Evolutionary conservation across 2,113 vertebrate species (phyloP), one percentile per base, ranked within the genome.

Genomic region (Vidua chalybeata): DNA sequence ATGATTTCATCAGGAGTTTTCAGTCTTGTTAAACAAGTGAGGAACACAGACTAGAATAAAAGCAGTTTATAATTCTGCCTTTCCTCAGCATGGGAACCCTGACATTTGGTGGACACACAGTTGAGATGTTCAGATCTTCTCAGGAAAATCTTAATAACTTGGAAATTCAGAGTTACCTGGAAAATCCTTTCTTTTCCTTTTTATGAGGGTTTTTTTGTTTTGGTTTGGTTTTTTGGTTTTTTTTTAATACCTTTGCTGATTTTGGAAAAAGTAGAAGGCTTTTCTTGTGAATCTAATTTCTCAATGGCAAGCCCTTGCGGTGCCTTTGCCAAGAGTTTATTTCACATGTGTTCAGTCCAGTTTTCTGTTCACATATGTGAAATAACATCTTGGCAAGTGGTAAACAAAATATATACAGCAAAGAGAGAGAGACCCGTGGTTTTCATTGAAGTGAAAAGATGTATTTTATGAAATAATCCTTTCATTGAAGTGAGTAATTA

Each of bases 201-300:
- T 77, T 33, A 45, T 52, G 26, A 77, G 13, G 3, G 5, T 14
- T 33, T 15, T 21, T 20, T 23, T 10, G 6, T 35, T 35, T 35
- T 35, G 35, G 7, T 35, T 35, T 35, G 35, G 5, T 26, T 15
- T 37, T 51, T n/a, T 78, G 55, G 35, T 35, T 35, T 35, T 35
- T 35, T 35, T 35, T 62, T 6, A 59, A 72, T 64, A 27, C 1
- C 15, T 92, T 74, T 92, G 95, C 97, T 97, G 95, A 82, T 87
- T 87, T 96, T 96, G 96, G 96, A 95, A 51, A 37, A 62, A 46
- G 54, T 81, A 84, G 31, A 85, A 97, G 84, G 75, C 43, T 4
- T 97, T 97, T 96, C 91, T 97, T 83, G 85, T 89, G 97, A 95
- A 86, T 92, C 79, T 85, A 15, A 95, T 97, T 97, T 96, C 90